Evolutionary conservation across 2,888 invertebrate genomes (phyloP), one percentile per base, ranked within the genome.

Genomic region (Galerucella nymphaeae): DNA sequence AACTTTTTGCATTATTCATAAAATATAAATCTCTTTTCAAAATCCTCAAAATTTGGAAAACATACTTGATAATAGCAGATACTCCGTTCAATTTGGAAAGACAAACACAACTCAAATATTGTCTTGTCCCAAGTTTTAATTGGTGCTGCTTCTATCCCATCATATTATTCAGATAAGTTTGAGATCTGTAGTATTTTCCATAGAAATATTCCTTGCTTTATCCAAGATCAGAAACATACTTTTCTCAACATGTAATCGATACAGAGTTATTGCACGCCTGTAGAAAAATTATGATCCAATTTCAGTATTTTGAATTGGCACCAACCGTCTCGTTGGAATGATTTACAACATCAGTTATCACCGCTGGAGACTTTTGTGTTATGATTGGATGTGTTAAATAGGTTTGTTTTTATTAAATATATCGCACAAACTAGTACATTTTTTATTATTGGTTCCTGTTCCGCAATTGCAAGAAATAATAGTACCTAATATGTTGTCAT

Each of bases 91-190:
- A n/a, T 30, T 59, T 48, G 50, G 11, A 13, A 53, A 63, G 57
- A 61, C 63, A 66, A 66, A 61, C 45, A 64, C 38, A 16, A 30
- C 30, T 69, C n/a, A 41, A 69, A 62, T 45, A 53, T 58, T 65
- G 42, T 59, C 58, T 20, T 30, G 30, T 38, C 30, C 30, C 23
- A 73, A 63, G 48, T 73, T 70, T 67, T 66, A 73, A 73, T 73
- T 67, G 66, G 53, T 59, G 57, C 59, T n/a, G 48, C 9, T 18
- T 67, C 30, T 41, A 67, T 73, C 70, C 67, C 67, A 30, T 58
- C 30, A 38, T 8, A 72, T 68, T 58, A 68, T 68, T 59, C 50
- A 64, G 67, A 64, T 55, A 41, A 66, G 53, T 66, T 65, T 10
- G 55, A 59, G 50, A 48, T 48, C 48, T 48, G 48, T 14, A n/a